phyloP scores from a whole-genome alignment of 2,888 invertebrate genomes.

The Conops quadrifasciatus region DNA sequence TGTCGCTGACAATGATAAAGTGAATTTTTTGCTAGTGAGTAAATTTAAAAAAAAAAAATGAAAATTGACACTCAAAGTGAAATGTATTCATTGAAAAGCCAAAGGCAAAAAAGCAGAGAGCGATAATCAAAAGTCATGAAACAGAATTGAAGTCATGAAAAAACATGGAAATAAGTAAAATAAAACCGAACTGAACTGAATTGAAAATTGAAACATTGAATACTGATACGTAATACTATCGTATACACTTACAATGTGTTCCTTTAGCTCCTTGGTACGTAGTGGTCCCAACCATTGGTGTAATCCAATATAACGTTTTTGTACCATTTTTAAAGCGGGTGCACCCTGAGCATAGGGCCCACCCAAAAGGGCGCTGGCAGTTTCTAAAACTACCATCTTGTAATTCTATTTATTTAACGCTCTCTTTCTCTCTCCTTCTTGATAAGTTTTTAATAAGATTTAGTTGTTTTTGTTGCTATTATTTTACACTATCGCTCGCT shows the following conservation, averaged over 20 bases:
- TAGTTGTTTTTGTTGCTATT: neutral
- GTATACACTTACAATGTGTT: slow-evolving; percentile 78
- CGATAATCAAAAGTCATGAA: neutral
- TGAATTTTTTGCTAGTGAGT: too few species aligned
- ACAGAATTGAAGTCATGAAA: neutral
- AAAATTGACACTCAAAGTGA: slow-evolving; percentile 20
- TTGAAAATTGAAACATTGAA: too few species aligned
- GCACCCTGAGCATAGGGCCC: slow-evolving; percentile 82
- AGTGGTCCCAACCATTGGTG: slow-evolving; percentile 90
- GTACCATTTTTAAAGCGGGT: slow-evolving; percentile 87
- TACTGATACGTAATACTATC: too few species aligned
- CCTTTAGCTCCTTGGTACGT: slow-evolving; percentile 81
- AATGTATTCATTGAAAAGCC: slow-evolving; percentile 44
- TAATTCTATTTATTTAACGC: slow-evolving; percentile 11
- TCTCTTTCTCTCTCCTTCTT: neutral
- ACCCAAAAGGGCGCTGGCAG: slow-evolving; percentile 78
- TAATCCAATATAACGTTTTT: slow-evolving; percentile 88
- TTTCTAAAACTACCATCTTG: slow-evolving; percentile 78
- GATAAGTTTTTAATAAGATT: neutral
- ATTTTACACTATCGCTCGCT: neutral
- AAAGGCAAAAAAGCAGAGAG: slow-evolving; percentile 12
- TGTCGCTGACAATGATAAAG: too few species aligned
- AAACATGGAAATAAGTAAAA: neutral
- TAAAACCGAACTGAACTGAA: slow-evolving; percentile 28
- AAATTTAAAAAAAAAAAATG: too few species aligned